A percentile compares a stretch with the other conserved stretches of the same genome.
These are phyloP conservation scores for Ormyrus thymus DNA, from an alignment of 2,888 invertebrate species.

Conservation along the genomic window DNA sequence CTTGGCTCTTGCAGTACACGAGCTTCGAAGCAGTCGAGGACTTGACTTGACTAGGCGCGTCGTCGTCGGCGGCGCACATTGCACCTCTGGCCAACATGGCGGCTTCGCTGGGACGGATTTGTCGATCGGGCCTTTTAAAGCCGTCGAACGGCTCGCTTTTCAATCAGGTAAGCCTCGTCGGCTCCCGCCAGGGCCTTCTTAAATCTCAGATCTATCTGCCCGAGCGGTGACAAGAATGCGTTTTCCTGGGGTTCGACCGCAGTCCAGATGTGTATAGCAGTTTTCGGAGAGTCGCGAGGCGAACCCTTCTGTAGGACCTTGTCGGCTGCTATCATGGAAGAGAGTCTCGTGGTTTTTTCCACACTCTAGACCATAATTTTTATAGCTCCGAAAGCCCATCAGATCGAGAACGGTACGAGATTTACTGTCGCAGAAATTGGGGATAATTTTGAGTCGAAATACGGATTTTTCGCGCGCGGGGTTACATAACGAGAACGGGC, in stretches of 20 bases:
- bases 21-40: neutral
- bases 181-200: no score
- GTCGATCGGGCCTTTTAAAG: slow-evolving; percentile 86
- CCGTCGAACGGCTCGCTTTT: slow-evolving; percentile 81
- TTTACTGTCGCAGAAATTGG: neutral
- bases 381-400: neutral
- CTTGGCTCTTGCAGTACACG: neutral
- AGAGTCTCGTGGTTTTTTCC: slow-evolving; percentile 56
- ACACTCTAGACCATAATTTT: neutral
- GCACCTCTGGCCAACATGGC: slow-evolving; percentile 84
- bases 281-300: neutral
- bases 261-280: neutral
- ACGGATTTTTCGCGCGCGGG: slow-evolving; percentile 11
- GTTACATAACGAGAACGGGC: slow-evolving; percentile 44
- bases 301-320: slow-evolving; percentile 40
- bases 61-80: slow-evolving; percentile 60
- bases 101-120: slow-evolving; percentile 90
- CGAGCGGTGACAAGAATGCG: neutral
- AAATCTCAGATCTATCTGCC: neutral
- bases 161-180: slow-evolving; percentile 81
- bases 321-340: slow-evolving; percentile 68
- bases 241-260: neutral
- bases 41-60: neutral
- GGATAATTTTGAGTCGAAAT: neutral
- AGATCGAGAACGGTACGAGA: neutral